These are phyloP conservation scores for Cyanoramphus novaezelandiae DNA, from an alignment of 2,113 vertebrate genomes.

Conservation along the genomic window DNA sequence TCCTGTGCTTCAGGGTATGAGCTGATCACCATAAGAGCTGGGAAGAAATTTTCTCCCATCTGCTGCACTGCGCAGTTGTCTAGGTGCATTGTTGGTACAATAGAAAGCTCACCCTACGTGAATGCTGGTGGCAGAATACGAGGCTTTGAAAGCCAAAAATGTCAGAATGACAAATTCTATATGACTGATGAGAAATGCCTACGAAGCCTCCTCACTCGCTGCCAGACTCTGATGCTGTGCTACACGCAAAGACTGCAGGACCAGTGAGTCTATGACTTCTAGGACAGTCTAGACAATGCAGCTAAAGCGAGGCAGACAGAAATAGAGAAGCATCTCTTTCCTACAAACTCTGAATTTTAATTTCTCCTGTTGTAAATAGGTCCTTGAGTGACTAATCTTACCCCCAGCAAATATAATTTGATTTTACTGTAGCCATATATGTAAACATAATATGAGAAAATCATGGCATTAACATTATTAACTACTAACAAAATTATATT, in stretches of 20 bases:
- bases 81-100: not conserved
- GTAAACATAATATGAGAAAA: constrained; percentile 64
- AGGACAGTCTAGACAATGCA: not conserved
- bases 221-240: not conserved
- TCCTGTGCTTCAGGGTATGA: not conserved
- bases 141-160: constrained; percentile 7
- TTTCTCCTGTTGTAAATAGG: constrained; percentile 31
- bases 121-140: not conserved
- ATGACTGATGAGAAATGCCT: constrained; percentile 9
- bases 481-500: constrained; percentile 69
- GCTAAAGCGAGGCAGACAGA: constrained; percentile 4
- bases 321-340: not conserved
- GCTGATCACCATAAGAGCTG: not conserved
- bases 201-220: not conserved
- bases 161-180: not conserved
- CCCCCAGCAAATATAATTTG: constrained; percentile 63
- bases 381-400: constrained; percentile 38
- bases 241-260: fast-evolving
- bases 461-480: constrained; percentile 62
- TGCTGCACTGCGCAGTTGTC: not conserved
- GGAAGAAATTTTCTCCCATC: not conserved
- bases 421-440: constrained; percentile 52
- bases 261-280: not conserved
- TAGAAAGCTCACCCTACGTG: not conserved
- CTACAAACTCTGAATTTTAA: constrained; percentile 8